These are phyloP conservation scores for Selenia dentaria DNA, from an alignment of 2,888 invertebrate species.

Conservation along the genomic window DNA sequence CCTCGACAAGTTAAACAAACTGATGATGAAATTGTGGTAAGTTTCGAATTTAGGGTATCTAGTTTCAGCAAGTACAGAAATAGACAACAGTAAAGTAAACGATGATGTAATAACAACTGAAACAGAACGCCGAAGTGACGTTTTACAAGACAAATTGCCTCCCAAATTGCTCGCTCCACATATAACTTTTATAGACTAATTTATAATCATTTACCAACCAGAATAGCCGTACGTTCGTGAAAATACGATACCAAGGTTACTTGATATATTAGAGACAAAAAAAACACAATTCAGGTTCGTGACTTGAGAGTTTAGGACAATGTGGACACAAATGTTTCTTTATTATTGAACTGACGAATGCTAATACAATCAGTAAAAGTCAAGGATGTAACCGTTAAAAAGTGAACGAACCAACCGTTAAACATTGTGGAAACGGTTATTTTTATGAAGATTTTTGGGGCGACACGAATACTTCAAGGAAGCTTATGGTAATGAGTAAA, in stretches of 20 bases:
- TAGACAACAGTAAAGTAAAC: constrained; percentile 31
- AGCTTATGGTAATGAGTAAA: constrained; percentile 28
- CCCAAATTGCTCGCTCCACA: constrained; percentile 33
- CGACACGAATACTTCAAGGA: constrained; percentile 32
- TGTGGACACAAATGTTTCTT: constrained; percentile 50
- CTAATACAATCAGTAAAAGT: constrained; percentile 60
- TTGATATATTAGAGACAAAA: constrained; percentile 52
- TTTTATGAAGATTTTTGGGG: constrained; percentile 41
- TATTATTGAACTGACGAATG: constrained; percentile 54
- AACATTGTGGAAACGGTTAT: constrained; percentile 41
- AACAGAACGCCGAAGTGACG: constrained; percentile 36
- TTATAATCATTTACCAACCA: constrained; percentile 41
- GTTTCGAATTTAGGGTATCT: constrained; percentile 33
- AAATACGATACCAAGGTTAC: constrained; percentile 51
- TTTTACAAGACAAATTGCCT: constrained; percentile 38
- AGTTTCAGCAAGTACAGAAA: constrained; percentile 28
- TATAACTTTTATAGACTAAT: constrained; percentile 37
- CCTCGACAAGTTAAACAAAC: constrained; percentile 23
- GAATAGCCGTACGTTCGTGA: constrained; percentile 32
- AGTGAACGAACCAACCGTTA: constrained; percentile 35
- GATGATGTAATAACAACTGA: constrained; percentile 32
- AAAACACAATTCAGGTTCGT: constrained; percentile 53
- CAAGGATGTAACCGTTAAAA: constrained; percentile 56
- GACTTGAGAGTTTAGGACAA: constrained; percentile 58
- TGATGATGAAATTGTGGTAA: constrained; percentile 29